These are phyloP conservation scores for Cremastinae sp. DNA, from an alignment of 2,888 invertebrate species.

Conservation along the genomic window DNA sequence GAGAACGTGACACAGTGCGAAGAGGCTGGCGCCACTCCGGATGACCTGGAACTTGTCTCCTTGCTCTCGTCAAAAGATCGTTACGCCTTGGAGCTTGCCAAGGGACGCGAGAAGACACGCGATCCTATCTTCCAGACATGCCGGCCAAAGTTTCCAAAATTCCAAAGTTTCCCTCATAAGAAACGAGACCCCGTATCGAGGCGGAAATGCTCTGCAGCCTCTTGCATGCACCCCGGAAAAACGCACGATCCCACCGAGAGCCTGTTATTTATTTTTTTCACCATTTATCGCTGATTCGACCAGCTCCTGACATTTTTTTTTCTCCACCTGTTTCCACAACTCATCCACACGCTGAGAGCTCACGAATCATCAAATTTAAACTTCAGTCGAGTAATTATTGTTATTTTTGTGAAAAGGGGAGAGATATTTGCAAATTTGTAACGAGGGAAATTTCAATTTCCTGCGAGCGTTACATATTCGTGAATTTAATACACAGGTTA, in stretches of 20 bases:
- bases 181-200: conserved; percentile 44
- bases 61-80: conserved; percentile 76
- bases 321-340: conserved; percentile 26
- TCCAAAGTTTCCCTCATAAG: conserved; percentile 35
- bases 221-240: conserved; percentile 49
- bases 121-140: conserved; percentile 56
- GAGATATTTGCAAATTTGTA: too few species aligned
- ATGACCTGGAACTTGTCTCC: conserved; percentile 64
- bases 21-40: conserved; percentile 75
- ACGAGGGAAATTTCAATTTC: too few species aligned
- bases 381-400: too few species aligned
- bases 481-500: not conserved
- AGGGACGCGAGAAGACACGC: conserved; percentile 40
- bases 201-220: conserved; percentile 53
- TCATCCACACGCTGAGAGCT: conserved; percentile 21
- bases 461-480: conserved; percentile 1
- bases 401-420: too few species aligned
- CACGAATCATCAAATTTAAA: too few species aligned
- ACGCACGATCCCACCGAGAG: not conserved
- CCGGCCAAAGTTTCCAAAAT: conserved; percentile 42
- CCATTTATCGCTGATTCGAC: conserved; percentile 33
- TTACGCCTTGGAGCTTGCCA: conserved; percentile 64
- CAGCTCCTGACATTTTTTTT: conserved; percentile 43
- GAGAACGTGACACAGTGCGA: conserved; percentile 59
- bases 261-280: not conserved